Percentiles rank a stretch among this genome's conserved stretches.
These are phyloP conservation scores for Lipophrys pholis DNA, from an alignment of 2,113 vertebrate genomes.

Conservation along the genomic window DNA sequence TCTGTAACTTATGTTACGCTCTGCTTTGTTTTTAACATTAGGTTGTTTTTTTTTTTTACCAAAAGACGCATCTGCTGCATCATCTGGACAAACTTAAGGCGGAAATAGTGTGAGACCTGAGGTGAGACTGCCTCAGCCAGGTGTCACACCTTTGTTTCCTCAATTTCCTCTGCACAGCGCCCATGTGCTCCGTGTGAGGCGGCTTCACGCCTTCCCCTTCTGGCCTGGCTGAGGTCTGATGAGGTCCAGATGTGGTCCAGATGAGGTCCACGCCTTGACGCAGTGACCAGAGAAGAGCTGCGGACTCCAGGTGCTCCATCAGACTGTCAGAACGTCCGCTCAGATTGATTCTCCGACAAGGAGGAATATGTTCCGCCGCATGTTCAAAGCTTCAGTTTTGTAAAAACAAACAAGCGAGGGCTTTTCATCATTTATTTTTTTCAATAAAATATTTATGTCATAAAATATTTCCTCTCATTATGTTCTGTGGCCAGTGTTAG, in stretches of 20 bases:
- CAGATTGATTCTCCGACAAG: conserved; percentile 47
- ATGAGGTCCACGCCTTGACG: conserved; percentile 62
- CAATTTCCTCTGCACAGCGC: conserved; percentile 68
- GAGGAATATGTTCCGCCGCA: not conserved
- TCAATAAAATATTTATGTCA: not conserved
- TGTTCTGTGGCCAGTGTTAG: not conserved
- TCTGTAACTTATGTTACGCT: not conserved
- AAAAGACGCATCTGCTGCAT: conserved; percentile 33
- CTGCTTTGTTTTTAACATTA: not conserved
- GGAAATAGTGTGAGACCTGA: conserved; percentile 52
- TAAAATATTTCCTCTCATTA: conserved; percentile 13
- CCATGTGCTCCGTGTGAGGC: conserved; percentile 56
- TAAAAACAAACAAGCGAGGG: not conserved
- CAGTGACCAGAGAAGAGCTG: conserved; percentile 48
- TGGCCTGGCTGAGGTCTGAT: conserved; percentile 57
- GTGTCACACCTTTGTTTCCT: conserved; percentile 76
- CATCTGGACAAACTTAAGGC: conserved; percentile 50
- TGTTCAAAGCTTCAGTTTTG: conserved; percentile 2
- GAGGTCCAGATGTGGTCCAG: conserved; percentile 77
- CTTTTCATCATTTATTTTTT: not conserved
- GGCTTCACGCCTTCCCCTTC: conserved; percentile 61
- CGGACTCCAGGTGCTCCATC: conserved; percentile 56
- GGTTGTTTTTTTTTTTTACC: not conserved
- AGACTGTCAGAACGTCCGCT: conserved; percentile 51
- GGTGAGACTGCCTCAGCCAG: conserved; percentile 58